These are phyloP conservation scores for Thecophora atra DNA, from an alignment of 2,888 invertebrate genomes.

Conservation along the genomic window DNA sequence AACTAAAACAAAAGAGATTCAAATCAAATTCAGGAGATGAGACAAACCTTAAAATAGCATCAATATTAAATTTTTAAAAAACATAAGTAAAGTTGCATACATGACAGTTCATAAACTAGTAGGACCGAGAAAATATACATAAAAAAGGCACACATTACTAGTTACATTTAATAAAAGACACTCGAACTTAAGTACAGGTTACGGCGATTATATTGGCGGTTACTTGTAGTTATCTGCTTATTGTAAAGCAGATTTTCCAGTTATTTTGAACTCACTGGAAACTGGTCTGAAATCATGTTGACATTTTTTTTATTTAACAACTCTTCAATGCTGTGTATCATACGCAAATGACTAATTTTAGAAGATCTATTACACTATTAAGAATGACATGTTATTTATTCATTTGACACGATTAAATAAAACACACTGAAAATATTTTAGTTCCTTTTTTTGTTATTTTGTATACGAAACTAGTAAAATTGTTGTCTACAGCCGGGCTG, in stretches of 20 bases:
- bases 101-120: not conserved
- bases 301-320: not conserved
- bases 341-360: not conserved
- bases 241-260: too few relatives aligned
- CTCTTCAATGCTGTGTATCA: not conserved
- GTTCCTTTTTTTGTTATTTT: not conserved
- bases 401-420: constrained; percentile 15
- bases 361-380: constrained; percentile 22
- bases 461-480: too few relatives aligned
- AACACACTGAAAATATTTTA: constrained; percentile 11
- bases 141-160: not conserved
- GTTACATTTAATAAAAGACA: not conserved
- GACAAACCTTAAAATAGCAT: too few relatives aligned
- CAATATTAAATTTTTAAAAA: not conserved
- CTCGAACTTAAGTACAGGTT: not conserved
- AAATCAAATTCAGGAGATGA: too few relatives aligned
- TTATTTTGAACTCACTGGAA: too few relatives aligned
- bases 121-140: not conserved
- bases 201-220: not conserved
- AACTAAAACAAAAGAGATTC: too few relatives aligned
- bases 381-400: constrained; percentile 15
- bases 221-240: not conserved
- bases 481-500: too few relatives aligned
- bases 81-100: not conserved
- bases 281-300: too few relatives aligned